These are phyloP conservation scores for Myotis brandtii DNA, from an alignment of 2,113 vertebrate genomes.

Conservation along the genomic window DNA sequence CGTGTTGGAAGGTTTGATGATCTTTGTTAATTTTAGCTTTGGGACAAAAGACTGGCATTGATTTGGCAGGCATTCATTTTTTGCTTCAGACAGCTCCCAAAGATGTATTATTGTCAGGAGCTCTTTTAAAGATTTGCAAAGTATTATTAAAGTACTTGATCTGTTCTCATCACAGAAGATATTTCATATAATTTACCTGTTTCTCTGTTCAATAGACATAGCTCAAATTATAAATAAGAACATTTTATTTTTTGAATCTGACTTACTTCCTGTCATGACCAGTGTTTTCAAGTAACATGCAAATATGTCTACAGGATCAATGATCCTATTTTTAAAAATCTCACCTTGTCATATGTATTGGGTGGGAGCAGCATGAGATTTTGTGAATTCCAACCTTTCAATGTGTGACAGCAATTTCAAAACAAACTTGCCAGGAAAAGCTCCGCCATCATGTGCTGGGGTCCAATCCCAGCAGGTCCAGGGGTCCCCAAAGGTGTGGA, in stretches of 20 bases:
- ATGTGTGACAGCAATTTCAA: slow-evolving; percentile 31
- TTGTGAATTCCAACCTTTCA: slow-evolving; percentile 21
- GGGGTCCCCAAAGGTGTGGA: too few relatives aligned
- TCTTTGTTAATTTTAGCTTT: slow-evolving; percentile 64
- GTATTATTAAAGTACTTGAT: slow-evolving; percentile 72
- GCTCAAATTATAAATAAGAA: slow-evolving; percentile 57
- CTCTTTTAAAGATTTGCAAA: slow-evolving; percentile 65
- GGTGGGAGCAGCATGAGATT: background rate
- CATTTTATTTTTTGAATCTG: slow-evolving; percentile 57
- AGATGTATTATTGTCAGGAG: slow-evolving; percentile 55
- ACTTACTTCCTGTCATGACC: slow-evolving; percentile 20
- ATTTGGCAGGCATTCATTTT: slow-evolving; percentile 63
- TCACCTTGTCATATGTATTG: background rate
- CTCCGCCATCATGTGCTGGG: background rate
- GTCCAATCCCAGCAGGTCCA: too few relatives aligned
- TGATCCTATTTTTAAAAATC: background rate
- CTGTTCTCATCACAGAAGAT: slow-evolving; percentile 55
- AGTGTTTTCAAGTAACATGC: slow-evolving; percentile 26
- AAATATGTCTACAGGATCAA: slow-evolving; percentile 31
- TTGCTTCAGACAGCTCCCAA: slow-evolving; percentile 60
- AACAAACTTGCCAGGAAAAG: slow-evolving; percentile 25
- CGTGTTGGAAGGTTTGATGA: background rate
- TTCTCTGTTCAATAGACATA: slow-evolving; percentile 19
- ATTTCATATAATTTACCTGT: slow-evolving; percentile 52
- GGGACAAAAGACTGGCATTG: background rate